Percentiles rank a stretch among this genome's conserved stretches.
Conservation (phyloP, 1,140 invertebrate genomes). For the Pantala flavescens region DNA sequence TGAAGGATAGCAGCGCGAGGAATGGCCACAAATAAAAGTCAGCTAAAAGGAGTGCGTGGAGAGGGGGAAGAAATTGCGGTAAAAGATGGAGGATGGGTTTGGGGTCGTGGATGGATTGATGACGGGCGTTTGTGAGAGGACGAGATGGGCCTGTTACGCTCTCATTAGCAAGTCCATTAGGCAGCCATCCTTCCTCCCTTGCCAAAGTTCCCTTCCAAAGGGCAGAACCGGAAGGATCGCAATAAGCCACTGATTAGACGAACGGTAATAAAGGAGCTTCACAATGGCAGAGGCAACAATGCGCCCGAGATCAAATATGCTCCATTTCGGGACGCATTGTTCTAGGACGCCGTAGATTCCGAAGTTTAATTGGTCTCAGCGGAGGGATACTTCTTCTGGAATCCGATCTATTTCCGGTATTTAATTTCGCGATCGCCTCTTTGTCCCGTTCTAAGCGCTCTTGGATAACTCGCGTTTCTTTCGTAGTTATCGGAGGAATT, state of each 20-base stretch:
- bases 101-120: neutral
- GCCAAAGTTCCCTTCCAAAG: neutral
- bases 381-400: no score
- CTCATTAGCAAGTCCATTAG: slow-evolving; percentile 9
- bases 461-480: no score
- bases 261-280: neutral
- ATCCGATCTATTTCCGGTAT: no score
- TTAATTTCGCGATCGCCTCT: no score
- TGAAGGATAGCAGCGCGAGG: neutral
- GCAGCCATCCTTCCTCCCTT: neutral
- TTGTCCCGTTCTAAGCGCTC: no score
- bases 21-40: neutral
- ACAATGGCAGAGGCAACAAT: neutral
- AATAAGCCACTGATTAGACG: neutral
- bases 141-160: neutral
- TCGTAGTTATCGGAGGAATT: no score
- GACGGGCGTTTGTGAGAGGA: neutral
- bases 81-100: neutral
- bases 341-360: no score
- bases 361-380: no score
- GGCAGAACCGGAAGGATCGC: neutral
- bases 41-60: neutral
- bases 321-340: neutral
- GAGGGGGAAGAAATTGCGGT: neutral
- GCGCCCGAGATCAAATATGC: neutral